phyloP scores from a whole-genome alignment of 2,113 vertebrate genomes.

The Nesoenas mayeri region DNA sequence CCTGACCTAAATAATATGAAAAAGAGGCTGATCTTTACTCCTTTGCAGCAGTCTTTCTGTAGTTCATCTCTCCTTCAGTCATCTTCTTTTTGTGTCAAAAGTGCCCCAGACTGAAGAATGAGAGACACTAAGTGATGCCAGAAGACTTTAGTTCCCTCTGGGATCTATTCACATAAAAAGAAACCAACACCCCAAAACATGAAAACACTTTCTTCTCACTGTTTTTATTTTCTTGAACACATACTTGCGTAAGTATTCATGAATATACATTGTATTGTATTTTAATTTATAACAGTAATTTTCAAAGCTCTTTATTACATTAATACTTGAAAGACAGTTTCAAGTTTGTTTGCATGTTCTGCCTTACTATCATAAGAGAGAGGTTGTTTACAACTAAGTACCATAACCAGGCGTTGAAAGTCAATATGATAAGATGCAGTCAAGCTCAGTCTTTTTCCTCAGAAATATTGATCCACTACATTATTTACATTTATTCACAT shows the following conservation, averaged over 20 bases:
- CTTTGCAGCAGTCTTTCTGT: neutral
- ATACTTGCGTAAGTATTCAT: neutral
- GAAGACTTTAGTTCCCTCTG: neutral
- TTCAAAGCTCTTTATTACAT: neutral
- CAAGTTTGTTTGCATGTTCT: neutral
- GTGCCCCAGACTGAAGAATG: neutral
- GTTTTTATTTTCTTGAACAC: neutral
- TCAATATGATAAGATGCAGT: neutral
- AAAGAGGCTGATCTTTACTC: neutral
- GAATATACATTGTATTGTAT: neutral
- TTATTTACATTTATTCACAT: neutral
- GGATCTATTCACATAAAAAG: neutral
- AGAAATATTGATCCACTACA: neutral
- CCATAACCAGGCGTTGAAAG: neutral
- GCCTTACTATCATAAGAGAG: neutral
- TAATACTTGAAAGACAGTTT: neutral
- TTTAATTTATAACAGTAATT: neutral
- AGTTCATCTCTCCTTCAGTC: neutral
- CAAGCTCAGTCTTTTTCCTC: neutral
- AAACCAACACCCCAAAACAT: fast-evolving
- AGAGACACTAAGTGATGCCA: neutral
- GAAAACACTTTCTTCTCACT: neutral
- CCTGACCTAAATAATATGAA: fast-evolving
- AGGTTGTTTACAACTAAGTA: neutral
- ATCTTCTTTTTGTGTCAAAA: neutral